Evolutionary conservation across 2,797 vertebrate species (phyloP), one percentile per base, ranked within the genome.

Genomic region (Phaenicophaeus curvirostris): DNA sequence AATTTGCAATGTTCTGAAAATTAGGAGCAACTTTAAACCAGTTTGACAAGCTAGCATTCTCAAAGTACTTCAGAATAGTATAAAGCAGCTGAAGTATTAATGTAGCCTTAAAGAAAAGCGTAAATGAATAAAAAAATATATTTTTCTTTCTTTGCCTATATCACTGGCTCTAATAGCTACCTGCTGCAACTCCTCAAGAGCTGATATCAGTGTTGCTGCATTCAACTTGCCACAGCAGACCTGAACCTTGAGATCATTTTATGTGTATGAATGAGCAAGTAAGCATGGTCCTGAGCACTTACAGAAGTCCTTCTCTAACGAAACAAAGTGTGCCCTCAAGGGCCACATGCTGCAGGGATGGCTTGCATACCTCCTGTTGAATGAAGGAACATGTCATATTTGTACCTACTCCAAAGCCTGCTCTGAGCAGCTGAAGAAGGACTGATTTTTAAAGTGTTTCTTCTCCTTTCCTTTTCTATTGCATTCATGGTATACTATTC

Each of bases 311-410:
- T n/a, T n/a, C 9, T 4, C 3, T 46, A 27, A 48, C 44, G 51
- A 41, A 42, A 28, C 6, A 17, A 13, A 24, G 8, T 13, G 15
- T 30, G 24, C 16, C 5, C 4, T 35, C 11, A 8, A 0, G 2
- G 23, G n/a, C 7, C 37, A 21, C 23, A 4, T 21, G 13, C 7
- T 50, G 3, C 10, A 44, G n/a, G 28, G 9, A 8, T 15, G 73
- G 30, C 9, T 78, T 78, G 11, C 3, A 23, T 33, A 35, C 5
- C 21, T n/a, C 8, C 24, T 23, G 7, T 37, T 48, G 28, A 30
- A 28, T 54, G 39, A 50, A 33, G 48, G 4, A 50, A 12, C 33
- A 13, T 55, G 30, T 14, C 8, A 10, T 19, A 7, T 37, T 63
- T 59, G 27, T 33, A 48, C 50, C 28, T 87, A 9, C 21, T 58